Conservation (phyloP, 2,888 invertebrate genomes). For the Synergus itoensis region DNA sequence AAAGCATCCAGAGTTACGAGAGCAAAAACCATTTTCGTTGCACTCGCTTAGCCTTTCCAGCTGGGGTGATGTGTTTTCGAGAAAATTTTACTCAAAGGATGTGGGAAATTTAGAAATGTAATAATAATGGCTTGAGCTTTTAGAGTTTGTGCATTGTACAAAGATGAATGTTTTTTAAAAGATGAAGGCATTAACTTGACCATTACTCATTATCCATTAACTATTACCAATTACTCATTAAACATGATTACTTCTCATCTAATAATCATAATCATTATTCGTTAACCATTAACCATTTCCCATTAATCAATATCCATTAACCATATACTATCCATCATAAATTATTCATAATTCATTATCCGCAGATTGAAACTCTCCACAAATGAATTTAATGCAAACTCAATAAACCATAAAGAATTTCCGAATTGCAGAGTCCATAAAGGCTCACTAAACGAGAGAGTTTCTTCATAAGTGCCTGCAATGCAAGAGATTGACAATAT, state of each 20-base stretch:
- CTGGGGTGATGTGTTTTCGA: constrained; percentile 3
- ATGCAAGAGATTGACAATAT: constrained; percentile 32
- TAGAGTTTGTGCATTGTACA: not conserved
- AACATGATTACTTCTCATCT: no score
- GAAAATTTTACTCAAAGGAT: constrained; percentile 2
- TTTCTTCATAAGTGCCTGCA: constrained; percentile 12
- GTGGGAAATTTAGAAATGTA: not conserved
- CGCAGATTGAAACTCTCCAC: no score
- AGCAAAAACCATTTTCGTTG: constrained; percentile 40
- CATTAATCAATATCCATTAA: no score
- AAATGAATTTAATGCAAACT: not conserved
- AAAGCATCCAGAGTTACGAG: constrained; percentile 29
- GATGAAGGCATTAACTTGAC: no score
- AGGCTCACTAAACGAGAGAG: not conserved
- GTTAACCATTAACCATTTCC: no score
- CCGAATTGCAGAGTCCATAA: not conserved
- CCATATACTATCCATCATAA: no score
- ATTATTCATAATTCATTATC: no score
- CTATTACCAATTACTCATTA: no score
- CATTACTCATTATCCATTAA: no score
- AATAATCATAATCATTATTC: no score
- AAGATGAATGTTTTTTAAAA: not conserved
- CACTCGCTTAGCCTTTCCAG: constrained; percentile 12
- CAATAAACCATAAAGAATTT: constrained; percentile 7
- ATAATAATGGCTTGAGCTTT: not conserved